A percentile compares a stretch with the other conserved stretches of the same genome.
These are phyloP conservation scores for Cheilosia pagana DNA, from an alignment of 2,888 invertebrate genomes.

Conservation along the genomic window DNA sequence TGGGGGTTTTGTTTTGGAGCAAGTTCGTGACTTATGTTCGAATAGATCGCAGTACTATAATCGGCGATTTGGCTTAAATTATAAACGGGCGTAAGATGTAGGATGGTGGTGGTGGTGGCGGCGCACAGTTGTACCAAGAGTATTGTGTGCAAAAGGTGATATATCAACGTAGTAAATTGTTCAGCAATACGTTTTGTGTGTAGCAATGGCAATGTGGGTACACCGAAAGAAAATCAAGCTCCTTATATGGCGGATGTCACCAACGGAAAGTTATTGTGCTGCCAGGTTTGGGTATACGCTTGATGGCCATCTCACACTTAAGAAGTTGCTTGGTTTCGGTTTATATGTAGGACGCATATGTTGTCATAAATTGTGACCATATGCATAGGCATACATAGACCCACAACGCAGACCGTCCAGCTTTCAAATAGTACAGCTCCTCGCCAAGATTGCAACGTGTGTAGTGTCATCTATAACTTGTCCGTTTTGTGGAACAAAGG, in stretches of 20 bases:
- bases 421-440: no score
- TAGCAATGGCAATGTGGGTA: background rate
- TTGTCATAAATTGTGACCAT: no score
- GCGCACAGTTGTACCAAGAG: slow-evolving; percentile 13
- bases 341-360: no score
- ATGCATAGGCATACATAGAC: no score
- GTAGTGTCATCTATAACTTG: no score
- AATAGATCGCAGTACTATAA: slow-evolving; percentile 72
- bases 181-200: slow-evolving; percentile 24
- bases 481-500: no score
- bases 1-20: slow-evolving; percentile 54
- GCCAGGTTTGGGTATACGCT: no score
- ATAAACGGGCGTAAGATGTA: slow-evolving; percentile 59
- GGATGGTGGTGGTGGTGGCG: slow-evolving; percentile 34
- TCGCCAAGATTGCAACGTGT: no score
- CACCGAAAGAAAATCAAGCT: slow-evolving; percentile 35
- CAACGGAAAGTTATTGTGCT: background rate
- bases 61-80: slow-evolving; percentile 72
- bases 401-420: no score
- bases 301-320: no score
- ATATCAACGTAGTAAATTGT: slow-evolving; percentile 51
- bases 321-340: no score
- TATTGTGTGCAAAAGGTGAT: slow-evolving; percentile 44
- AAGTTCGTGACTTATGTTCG: slow-evolving; percentile 75
- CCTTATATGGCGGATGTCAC: background rate